Conservation (phyloP, 1,140 invertebrate genomes). For the Campoletis sonorensis region DNA sequence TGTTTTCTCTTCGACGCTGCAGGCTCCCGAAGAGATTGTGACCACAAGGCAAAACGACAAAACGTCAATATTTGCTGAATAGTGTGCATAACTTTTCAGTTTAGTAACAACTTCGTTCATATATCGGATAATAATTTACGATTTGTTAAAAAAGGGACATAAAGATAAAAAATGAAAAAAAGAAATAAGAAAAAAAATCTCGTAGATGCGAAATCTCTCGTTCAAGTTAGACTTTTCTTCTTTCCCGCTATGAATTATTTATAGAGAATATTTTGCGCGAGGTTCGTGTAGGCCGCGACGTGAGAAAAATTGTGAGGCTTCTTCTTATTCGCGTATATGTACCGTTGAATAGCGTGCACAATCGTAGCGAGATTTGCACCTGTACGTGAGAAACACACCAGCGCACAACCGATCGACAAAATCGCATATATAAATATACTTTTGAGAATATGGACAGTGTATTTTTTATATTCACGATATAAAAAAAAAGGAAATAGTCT, state of each 20-base stretch:
- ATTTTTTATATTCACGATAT: too few species aligned
- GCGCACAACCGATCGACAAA: not conserved
- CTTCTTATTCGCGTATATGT: slow-evolving; percentile 48
- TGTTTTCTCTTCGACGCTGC: too few species aligned
- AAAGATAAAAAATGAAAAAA: too few species aligned
- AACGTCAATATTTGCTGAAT: not conserved
- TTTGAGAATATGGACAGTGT: too few species aligned
- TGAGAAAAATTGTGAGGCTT: slow-evolving; percentile 51
- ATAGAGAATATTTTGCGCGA: slow-evolving; percentile 47
- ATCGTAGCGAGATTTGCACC: not conserved
- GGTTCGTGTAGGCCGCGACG: slow-evolving; percentile 46
- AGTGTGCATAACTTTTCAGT: not conserved
- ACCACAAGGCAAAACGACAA: not conserved
- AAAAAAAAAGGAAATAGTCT: too few species aligned
- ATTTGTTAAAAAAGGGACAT: slow-evolving; percentile 1
- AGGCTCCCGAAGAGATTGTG: too few species aligned
- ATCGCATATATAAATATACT: not conserved
- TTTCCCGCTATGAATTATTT: slow-evolving; percentile 48
- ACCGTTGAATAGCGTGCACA: slow-evolving; percentile 46
- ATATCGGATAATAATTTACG: slow-evolving; percentile 12
- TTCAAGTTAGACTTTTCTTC: slow-evolving; percentile 32
- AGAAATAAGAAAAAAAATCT: not conserved
- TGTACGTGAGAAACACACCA: not conserved
- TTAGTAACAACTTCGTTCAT: not conserved
- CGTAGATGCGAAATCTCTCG: slow-evolving; percentile 18